Base-by-base conservation (phyloP, 2,888 invertebrate genomes). In the Latrodectus hesperus region DNA sequence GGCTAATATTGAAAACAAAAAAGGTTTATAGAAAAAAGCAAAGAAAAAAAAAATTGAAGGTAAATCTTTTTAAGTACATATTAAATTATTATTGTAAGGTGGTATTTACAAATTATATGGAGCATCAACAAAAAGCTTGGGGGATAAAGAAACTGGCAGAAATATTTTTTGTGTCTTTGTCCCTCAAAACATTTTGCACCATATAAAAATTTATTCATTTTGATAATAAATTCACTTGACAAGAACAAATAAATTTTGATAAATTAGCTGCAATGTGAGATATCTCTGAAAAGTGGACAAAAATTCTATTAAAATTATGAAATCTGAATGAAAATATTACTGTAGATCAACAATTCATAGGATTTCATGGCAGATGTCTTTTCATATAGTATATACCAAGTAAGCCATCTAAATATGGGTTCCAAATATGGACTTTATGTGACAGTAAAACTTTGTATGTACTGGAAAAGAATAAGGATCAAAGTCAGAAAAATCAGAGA, bases 311-410 rank as follows among this genome's bases (percentile, higher is more conserved):
- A 74, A 53, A 74, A 74, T 74, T 74, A 74, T 74, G 53, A 8
- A 22, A 55, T 55, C 74, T 17, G 9, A 55, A 74, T 22, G 74
- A 77, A 67, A 77, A 65, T 65, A 16, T 77, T 67, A 77, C 17
- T 51, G 67, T 65, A 51, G 77, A 52, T 67, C 67, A 77, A 77
- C 77, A 75, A 77, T 77, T 77, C 67, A 49, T 67, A 12, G 51
- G 6, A 38, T 51, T 77, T 77, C 52, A 51, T 64, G 75, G 55
- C 38, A 60, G 60, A 77, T 65, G 77, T 17, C 67, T 67, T 14
- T 77, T 77, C 67, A 77, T 67, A 52, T 17, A 67, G 22, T 77
- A 67, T 52, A 67, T 67, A 17, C 67, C 77, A 67, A 67, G n/a
- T 51, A 8, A 51, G 22, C 65, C 22, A 22, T 22, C 22, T 22